These are phyloP conservation scores for Melangyna quadrimaculata DNA, from an alignment of 2,888 invertebrate genomes.

Conservation along the genomic window DNA sequence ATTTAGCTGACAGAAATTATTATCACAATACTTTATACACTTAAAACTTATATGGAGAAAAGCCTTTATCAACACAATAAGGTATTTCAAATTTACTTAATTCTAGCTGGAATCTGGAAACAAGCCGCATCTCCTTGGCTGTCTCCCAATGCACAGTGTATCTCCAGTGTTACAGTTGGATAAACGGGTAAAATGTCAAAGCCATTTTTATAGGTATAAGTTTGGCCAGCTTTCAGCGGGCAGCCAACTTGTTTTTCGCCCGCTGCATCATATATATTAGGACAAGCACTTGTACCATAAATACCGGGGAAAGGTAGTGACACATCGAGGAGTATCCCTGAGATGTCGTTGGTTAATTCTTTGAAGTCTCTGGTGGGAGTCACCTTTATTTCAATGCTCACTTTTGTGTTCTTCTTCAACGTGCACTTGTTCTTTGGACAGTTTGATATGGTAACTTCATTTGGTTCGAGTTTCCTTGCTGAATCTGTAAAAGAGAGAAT, in stretches of 20 bases:
- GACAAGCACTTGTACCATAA: slow-evolving; percentile 86
- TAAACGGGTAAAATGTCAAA: slow-evolving; percentile 83
- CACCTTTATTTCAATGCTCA: slow-evolving; percentile 84
- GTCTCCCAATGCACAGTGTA: slow-evolving; percentile 85
- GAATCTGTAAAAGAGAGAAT: slow-evolving; percentile 78
- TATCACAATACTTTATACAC: slow-evolving; percentile 8
- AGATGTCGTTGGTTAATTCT: slow-evolving; percentile 84
- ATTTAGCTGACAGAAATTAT: slow-evolving; percentile 30
- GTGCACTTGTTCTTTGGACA: slow-evolving; percentile 86
- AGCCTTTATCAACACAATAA: neutral
- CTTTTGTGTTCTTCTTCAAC: slow-evolving; percentile 84
- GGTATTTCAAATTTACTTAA: slow-evolving; percentile 78
- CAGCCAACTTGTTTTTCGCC: slow-evolving; percentile 85
- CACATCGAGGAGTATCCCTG: slow-evolving; percentile 84
- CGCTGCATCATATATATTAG: slow-evolving; percentile 84
- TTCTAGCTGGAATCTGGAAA: slow-evolving; percentile 87
- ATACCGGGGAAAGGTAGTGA: slow-evolving; percentile 89
- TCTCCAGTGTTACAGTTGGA: slow-evolving; percentile 82
- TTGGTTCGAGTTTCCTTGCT: slow-evolving; percentile 79
- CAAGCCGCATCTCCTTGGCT: slow-evolving; percentile 83
- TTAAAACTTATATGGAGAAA: neutral
- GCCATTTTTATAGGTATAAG: slow-evolving; percentile 86
- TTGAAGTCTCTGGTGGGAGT: slow-evolving; percentile 83
- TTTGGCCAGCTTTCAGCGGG: slow-evolving; percentile 85
- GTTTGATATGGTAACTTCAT: slow-evolving; percentile 83